Evolutionary conservation across 2,113 vertebrate genomes (phyloP), one percentile per base, ranked within the genome.

Genomic region (Catharus fuscescens): DNA sequence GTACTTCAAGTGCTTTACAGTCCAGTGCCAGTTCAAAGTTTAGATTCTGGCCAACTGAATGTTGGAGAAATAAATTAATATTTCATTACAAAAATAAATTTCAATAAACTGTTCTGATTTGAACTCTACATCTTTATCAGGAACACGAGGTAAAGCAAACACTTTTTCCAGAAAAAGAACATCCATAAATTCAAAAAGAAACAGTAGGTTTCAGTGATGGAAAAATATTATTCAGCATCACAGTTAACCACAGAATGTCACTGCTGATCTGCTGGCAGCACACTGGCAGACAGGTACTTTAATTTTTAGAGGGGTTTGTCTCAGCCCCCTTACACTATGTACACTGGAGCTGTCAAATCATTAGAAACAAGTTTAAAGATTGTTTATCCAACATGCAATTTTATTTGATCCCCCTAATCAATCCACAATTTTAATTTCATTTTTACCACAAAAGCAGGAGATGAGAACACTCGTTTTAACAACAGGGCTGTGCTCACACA

Each of bases 51-150:
- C 56, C 72, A 83, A 71, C 20, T 60, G 57, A 88, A 57, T 42
- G 9, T 0, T 50, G 13, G 40, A 61, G n/a, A 95, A 74, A 59
- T 85, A 94, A 90, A 93, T 85, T 65, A 85, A 10, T 85, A 86
- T 80, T 89, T 69, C 52, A 31, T 70, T 80, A 71, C 21, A 67
- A 85, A 94, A 94, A 86, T 50, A 85, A 84, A 95, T 81, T 65
- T 34, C 86, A 94, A 80, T 61, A 42, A 94, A 89, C 67, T 72
- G 12, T 66, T 88, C 64, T 65, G 44, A 47, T 80, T 95, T 85
- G 45, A 93, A 80, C 64, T 69, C n/a, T 40, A 13, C 40, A 59
- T 66, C 62, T 76, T 81, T 70, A 92, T 76, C 91, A 92, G n/a
- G 28, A 93, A 74, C 67, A 47, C 0, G 0, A 90, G 40, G 60